These are phyloP conservation scores for Odontocerum albicorne DNA, from an alignment of 2,888 invertebrate species.

Conservation along the genomic window DNA sequence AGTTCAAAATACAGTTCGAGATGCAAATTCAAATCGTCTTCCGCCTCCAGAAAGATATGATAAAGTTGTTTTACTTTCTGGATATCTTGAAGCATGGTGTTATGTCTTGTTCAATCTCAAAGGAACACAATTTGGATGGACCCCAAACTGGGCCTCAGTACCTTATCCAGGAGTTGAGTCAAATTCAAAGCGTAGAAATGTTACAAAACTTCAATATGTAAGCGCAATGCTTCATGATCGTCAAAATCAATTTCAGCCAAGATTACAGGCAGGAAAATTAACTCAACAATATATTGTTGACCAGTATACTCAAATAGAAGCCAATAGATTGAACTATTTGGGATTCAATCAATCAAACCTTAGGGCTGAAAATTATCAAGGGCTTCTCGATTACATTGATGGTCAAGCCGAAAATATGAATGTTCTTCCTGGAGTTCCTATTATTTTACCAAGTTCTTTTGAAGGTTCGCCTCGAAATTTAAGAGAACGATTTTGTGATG, in stretches of 20 bases:
- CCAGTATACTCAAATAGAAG: not conserved
- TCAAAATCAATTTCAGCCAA: too few relatives aligned
- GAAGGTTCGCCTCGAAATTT: conserved; percentile 1
- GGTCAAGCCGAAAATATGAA: not conserved
- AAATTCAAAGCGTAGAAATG: not conserved
- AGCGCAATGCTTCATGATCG: too few relatives aligned
- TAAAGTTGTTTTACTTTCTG: not conserved
- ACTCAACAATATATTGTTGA: not conserved
- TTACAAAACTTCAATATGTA: too few relatives aligned
- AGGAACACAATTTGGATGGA: not conserved
- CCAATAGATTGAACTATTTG: not conserved
- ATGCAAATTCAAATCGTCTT: too few relatives aligned
- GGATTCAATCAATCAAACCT: not conserved
- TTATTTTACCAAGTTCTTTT: not conserved
- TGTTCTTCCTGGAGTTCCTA: not conserved
- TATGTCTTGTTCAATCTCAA: not conserved
- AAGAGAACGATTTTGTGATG: not conserved
- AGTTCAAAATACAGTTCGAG: too few relatives aligned
- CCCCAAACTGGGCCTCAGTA: not conserved
- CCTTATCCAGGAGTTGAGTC: not conserved
- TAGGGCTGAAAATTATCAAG: not conserved
- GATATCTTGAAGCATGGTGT: not conserved
- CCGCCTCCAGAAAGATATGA: too few relatives aligned
- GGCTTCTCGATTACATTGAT: not conserved
- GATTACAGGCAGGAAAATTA: not conserved